Conservation (phyloP, 1,140 invertebrate genomes). For the Pentalonia nigronervosa region DNA sequence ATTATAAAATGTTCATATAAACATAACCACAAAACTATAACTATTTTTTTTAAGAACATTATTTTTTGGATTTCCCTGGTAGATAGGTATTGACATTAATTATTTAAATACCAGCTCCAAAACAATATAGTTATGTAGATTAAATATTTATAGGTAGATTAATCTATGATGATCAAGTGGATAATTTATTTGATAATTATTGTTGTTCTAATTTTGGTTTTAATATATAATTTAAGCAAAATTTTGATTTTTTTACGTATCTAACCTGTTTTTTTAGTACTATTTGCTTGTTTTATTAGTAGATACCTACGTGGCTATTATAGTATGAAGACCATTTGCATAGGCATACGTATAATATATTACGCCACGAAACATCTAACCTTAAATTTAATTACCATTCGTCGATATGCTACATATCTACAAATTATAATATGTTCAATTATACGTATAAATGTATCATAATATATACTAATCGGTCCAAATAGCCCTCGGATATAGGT, state of each 20-base stretch:
- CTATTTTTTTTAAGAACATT: not conserved
- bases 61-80: not conserved
- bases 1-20: not conserved
- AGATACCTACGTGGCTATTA: not conserved
- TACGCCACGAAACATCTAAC: not conserved
- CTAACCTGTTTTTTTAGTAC: not conserved
- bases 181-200: not conserved
- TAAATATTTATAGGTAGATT: not conserved
- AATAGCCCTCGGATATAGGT: not conserved
- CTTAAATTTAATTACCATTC: not conserved
- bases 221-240: too few relatives aligned
- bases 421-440: not conserved
- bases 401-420: not conserved
- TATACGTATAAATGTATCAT: not conserved
- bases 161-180: not conserved
- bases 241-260: not conserved
- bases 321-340: not conserved
- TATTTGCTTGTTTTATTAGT: not conserved
- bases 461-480: not conserved
- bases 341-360: not conserved
- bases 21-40: not conserved
- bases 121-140: not conserved
- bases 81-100: not conserved
- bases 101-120: not conserved
- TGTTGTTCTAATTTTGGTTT: not conserved